Evolutionary conservation across 2,797 vertebrate genomes (phyloP).

Genomic region (Lindbergichthys nudifrons): DNA sequence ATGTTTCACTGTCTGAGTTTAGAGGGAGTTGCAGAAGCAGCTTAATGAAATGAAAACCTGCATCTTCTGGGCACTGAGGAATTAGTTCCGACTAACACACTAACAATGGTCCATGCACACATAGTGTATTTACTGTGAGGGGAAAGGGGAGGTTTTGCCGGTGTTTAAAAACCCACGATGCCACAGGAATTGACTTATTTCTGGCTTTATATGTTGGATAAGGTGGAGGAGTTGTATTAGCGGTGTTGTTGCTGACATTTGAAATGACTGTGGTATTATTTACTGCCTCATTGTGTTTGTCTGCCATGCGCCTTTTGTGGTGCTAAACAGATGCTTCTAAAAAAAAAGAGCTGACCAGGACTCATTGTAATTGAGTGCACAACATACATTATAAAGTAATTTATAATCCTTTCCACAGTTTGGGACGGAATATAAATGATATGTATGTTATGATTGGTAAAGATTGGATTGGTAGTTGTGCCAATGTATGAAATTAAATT

Average conservation of each 20-base stretch:
- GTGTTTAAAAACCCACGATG: constrained; percentile 18
- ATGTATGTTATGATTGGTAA: neutral
- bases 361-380: neutral
- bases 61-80: constrained; percentile 38
- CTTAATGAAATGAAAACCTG: constrained; percentile 62
- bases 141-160: neutral
- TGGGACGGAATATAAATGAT: neutral
- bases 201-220: constrained; percentile 34
- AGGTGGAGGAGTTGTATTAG: constrained; percentile 24
- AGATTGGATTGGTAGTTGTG: neutral
- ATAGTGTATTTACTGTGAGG: neutral
- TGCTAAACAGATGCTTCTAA: constrained; percentile 22
- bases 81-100: constrained; percentile 22
- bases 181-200: constrained; percentile 31
- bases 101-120: constrained; percentile 12
- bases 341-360: constrained; percentile 10
- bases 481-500: neutral
- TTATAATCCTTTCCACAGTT: neutral
- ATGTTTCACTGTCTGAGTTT: constrained; percentile 67
- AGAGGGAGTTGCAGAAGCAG: constrained; percentile 40
- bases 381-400: neutral
- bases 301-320: neutral
- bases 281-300: constrained; percentile 38
- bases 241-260: constrained; percentile 24
- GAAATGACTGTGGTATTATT: constrained; percentile 42